Conservation (phyloP, 2,113 vertebrate species). For the Litocranius walleri region DNA sequence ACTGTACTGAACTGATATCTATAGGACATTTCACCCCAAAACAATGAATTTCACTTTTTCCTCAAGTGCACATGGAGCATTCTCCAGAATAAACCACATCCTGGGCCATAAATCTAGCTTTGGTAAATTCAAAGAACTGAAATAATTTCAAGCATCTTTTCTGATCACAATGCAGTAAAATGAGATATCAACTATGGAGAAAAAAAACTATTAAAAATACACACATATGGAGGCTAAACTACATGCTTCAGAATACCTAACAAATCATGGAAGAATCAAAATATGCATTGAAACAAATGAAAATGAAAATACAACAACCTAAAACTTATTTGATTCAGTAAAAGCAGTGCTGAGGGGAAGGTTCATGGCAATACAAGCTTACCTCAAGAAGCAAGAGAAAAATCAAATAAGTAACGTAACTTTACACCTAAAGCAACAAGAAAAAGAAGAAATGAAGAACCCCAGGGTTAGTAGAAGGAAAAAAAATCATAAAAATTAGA, state of each 20-base stretch:
- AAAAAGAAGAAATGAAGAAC: not conserved
- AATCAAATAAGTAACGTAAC: not conserved
- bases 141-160: not conserved
- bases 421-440: not conserved
- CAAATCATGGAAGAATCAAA: not conserved
- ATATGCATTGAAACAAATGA: not conserved
- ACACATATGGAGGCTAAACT: not conserved
- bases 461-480: not conserved
- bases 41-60: not conserved
- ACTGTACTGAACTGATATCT: not conserved
- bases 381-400: not conserved
- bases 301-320: not conserved
- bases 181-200: accelerated
- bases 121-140: not conserved
- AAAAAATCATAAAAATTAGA: not conserved
- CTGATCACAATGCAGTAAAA: not conserved
- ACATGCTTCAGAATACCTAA: not conserved
- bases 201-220: not conserved
- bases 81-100: not conserved
- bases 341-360: not conserved
- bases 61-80: not conserved
- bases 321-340: not conserved
- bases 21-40: not conserved
- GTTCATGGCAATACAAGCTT: not conserved
- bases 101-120: not conserved